These are phyloP conservation scores for Chrysochloris asiatica DNA, from an alignment of 2,113 vertebrate genomes.

Conservation along the genomic window DNA sequence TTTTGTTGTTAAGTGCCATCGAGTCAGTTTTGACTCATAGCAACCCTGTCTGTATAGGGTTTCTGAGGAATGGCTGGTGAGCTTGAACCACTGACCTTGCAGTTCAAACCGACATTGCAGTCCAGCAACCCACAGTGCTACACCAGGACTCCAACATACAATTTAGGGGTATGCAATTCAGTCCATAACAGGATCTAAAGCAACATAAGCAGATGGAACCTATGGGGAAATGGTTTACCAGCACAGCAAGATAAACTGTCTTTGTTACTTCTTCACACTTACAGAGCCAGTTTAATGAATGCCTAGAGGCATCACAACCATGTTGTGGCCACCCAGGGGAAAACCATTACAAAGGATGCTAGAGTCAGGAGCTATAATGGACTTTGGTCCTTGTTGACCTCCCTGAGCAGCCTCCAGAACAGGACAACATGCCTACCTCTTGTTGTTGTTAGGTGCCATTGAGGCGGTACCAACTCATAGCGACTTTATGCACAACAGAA, in stretches of 20 bases:
- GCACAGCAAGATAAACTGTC: conserved; percentile 1
- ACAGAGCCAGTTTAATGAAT: neutral
- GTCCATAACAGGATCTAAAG: neutral
- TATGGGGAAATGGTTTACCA: neutral
- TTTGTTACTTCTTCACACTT: neutral
- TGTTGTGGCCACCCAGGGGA: neutral
- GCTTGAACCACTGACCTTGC: no score
- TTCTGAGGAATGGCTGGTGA: no score
- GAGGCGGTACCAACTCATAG: no score
- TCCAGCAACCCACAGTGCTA: no score
- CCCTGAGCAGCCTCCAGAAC: neutral
- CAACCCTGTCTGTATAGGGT: no score
- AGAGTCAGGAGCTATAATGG: neutral
- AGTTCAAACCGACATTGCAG: no score
- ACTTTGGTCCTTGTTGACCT: neutral
- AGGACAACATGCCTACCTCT: neutral
- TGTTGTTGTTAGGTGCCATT: no score
- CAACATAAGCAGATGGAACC: conserved; percentile 12
- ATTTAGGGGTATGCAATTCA: neutral
- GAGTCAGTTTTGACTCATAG: no score
- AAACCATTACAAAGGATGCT: neutral
- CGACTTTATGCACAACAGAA: no score
- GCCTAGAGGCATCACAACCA: neutral
- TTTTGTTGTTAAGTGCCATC: no score
- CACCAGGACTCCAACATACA: neutral